These are phyloP conservation scores for Anser brachyrhynchus DNA, from an alignment of 2,113 vertebrate genomes.

Conservation along the genomic window DNA sequence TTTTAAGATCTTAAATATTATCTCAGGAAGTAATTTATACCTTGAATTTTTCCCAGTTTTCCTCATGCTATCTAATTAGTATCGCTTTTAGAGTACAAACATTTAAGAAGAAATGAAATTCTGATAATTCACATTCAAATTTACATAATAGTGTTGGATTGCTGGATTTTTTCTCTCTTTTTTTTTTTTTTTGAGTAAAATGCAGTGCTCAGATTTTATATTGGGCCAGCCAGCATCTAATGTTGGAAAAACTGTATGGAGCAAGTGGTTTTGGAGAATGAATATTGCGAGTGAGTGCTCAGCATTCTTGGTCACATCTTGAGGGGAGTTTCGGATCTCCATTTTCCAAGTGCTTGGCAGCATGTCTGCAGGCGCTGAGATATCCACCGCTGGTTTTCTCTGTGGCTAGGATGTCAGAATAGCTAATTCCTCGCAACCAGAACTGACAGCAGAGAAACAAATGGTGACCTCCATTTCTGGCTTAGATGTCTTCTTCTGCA, in stretches of 20 bases:
- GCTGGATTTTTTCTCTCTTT: too few species aligned
- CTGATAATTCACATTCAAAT: rapidly evolving
- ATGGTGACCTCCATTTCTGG: neutral
- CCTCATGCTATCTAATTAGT: neutral
- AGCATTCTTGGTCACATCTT: rapidly evolving
- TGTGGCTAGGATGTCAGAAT: neutral
- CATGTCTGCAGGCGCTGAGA: neutral
- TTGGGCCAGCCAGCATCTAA: neutral
- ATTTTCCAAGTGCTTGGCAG: neutral
- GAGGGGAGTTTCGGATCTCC: neutral
- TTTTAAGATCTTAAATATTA: neutral
- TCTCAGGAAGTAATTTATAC: neutral
- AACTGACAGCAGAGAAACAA: conserved; percentile 17
- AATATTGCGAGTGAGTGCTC: neutral
- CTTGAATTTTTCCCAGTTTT: neutral
- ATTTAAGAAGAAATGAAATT: neutral
- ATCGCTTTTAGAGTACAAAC: neutral
- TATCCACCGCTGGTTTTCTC: neutral
- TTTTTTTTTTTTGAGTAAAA: neutral
- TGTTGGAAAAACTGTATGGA: neutral
- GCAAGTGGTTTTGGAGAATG: neutral
- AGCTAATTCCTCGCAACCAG: neutral
- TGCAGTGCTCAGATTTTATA: neutral
- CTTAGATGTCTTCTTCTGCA: neutral
- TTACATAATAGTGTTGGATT: too few species aligned